Evolutionary conservation across 2,113 vertebrate genomes (phyloP).

Genomic region (Laticauda colubrina): DNA sequence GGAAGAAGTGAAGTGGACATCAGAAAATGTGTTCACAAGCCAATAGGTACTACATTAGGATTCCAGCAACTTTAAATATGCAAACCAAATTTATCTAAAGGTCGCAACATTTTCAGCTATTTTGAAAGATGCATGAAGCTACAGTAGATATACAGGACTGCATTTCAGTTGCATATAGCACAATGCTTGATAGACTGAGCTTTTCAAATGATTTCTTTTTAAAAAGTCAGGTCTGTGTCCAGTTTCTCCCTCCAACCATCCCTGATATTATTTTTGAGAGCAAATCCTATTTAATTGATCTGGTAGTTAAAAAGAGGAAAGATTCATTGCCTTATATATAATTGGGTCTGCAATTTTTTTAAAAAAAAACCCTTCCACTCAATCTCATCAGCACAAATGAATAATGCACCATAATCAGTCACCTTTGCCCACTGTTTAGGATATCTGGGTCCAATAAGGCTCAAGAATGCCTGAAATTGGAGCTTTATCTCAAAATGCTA

Average conservation of each 20-base stretch:
- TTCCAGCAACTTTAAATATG: not conserved
- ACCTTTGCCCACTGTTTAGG: conserved; percentile 18
- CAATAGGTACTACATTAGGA: not conserved
- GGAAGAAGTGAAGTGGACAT: not conserved
- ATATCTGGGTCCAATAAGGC: conserved; percentile 57
- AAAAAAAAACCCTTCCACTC: conserved; percentile 58
- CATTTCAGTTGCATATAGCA: not conserved
- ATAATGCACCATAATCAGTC: conserved; percentile 64
- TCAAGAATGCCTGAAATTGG: conserved; percentile 57
- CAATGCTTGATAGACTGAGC: not conserved
- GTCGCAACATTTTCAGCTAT: not conserved
- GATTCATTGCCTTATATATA: conserved; percentile 54
- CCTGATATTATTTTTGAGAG: not conserved
- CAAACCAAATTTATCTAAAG: not conserved
- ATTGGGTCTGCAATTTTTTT: conserved; percentile 36
- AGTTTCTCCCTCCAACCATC: not conserved
- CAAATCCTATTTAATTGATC: conserved; percentile 33
- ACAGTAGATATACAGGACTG: not conserved
- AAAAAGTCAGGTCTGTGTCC: not conserved
- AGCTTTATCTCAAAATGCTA: conserved; percentile 52
- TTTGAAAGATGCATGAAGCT: not conserved
- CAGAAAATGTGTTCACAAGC: not conserved
- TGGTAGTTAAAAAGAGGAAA: conserved; percentile 48
- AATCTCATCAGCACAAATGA: conserved; percentile 63
- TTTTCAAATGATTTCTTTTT: not conserved